phyloP scores from a whole-genome alignment of 2,888 invertebrate species.

The Sicus ferrugineus region DNA sequence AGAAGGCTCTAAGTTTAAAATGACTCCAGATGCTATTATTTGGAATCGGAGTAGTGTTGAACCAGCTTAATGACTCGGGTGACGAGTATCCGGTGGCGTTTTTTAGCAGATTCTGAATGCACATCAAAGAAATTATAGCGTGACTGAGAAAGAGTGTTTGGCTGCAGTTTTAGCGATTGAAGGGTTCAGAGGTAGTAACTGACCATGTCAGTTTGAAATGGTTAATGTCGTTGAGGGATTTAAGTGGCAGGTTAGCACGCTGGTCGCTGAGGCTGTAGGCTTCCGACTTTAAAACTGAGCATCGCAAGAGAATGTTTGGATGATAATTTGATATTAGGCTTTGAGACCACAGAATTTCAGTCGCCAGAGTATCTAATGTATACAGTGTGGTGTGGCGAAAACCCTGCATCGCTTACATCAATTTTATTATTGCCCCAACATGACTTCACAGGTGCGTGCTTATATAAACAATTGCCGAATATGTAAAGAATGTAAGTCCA shows the following conservation, averaged over 20 bases:
- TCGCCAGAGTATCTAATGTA: constrained; percentile 4
- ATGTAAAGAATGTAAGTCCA: constrained; percentile 30
- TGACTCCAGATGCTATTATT: constrained; percentile 11
- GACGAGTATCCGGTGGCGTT: constrained; percentile 14
- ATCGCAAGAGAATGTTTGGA: constrained; percentile 1
- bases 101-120: constrained; percentile 14
- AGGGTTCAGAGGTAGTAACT: constrained; percentile 37
- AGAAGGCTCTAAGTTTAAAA: constrained; percentile 4
- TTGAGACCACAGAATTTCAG: not conserved
- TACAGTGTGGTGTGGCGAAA: constrained; percentile 28
- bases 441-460: constrained; percentile 21
- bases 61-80: not conserved
- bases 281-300: constrained; percentile 25
- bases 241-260: constrained; percentile 45
- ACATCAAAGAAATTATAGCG: constrained; percentile 25
- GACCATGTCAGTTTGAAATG: constrained; percentile 48
- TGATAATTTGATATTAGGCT: not conserved
- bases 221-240: constrained; percentile 46
- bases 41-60: constrained; percentile 21
- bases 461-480: constrained; percentile 6
- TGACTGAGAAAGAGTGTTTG: constrained; percentile 34
- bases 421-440: constrained; percentile 28
- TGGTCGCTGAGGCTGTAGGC: constrained; percentile 38
- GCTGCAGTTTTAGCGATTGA: constrained; percentile 20
- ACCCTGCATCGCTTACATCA: not conserved